These are phyloP conservation scores for Vandiemenella viatica DNA, from an alignment of 2,888 invertebrate species.

Conservation along the genomic window DNA sequence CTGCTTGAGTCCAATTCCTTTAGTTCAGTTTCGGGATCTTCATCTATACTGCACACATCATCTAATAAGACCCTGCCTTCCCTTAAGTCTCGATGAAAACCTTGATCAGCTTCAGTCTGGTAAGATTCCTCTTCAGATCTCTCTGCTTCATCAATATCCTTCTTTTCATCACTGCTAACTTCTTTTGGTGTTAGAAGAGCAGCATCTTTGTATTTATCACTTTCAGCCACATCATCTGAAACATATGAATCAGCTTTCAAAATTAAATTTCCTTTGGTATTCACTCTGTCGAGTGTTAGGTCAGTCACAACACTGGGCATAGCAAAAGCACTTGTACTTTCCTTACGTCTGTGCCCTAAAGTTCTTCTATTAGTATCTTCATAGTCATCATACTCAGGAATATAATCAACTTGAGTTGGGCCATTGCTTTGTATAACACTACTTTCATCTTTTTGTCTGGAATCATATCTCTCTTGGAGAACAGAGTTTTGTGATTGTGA, in stretches of 20 bases:
- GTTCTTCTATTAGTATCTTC: conserved; percentile 25
- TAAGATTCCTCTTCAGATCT: conserved; percentile 27
- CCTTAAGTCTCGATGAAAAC: conserved; percentile 27
- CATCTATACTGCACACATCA: conserved; percentile 19
- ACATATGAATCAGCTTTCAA: conserved; percentile 19
- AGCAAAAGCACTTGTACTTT: conserved; percentile 32
- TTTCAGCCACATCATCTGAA: conserved; percentile 25
- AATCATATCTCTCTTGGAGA: conserved; percentile 15
- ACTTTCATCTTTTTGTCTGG: conserved; percentile 5
- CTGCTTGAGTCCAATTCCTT: conserved; percentile 33
- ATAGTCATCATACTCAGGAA: conserved; percentile 32
- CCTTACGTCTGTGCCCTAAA: conserved; percentile 37
- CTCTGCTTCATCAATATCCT: conserved; percentile 30
- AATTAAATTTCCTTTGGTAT: neutral
- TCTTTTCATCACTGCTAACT: conserved; percentile 29
- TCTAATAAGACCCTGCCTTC: conserved; percentile 25
- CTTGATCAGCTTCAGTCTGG: conserved; percentile 33
- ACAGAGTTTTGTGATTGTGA: conserved; percentile 27
- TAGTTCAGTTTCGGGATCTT: conserved; percentile 31
- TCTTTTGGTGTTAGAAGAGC: conserved; percentile 28
- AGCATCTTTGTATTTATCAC: conserved; percentile 25
- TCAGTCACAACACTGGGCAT: neutral
- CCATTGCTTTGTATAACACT: conserved; percentile 26
- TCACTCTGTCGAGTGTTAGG: too few relatives aligned
- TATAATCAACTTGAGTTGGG: conserved; percentile 35